A percentile compares a stretch with the other conserved stretches of the same genome.
These are phyloP conservation scores for Eupristina koningsbergeri DNA, from an alignment of 1,140 invertebrate species.

Conservation along the genomic window DNA sequence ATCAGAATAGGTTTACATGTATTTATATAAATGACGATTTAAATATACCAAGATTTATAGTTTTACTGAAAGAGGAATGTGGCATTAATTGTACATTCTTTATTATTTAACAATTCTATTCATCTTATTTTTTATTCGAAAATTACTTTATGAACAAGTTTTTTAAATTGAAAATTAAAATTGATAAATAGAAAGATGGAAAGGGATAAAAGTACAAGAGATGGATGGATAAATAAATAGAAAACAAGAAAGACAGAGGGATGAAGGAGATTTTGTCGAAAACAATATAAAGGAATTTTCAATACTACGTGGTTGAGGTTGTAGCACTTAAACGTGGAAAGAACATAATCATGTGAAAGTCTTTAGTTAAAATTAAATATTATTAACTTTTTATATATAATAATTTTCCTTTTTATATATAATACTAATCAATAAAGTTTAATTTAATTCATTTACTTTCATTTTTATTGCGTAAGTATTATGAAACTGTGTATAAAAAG, in stretches of 20 bases:
- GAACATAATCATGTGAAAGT: background rate
- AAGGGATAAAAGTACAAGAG: background rate
- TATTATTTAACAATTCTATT: background rate
- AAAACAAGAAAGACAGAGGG: background rate
- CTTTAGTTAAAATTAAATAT: no score
- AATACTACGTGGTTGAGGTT: background rate
- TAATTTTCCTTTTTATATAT: no score
- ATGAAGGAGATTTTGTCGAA: background rate
- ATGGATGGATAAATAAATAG: background rate
- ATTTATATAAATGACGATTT: no score
- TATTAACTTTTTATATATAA: no score
- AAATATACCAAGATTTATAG: no score
- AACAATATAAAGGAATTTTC: background rate
- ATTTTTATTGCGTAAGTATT: background rate
- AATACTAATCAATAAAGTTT: background rate
- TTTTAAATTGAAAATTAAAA: background rate
- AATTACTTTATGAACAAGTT: background rate
- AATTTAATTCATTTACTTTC: no score
- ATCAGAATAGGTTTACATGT: no score
- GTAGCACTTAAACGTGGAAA: background rate
- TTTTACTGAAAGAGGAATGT: no score
- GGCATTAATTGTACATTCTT: no score
- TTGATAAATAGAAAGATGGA: background rate
- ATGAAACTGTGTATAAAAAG: background rate
- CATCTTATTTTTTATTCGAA: background rate